Evolutionary conservation across 2,797 vertebrate species (phyloP).

Genomic region (Anas bernieri): DNA sequence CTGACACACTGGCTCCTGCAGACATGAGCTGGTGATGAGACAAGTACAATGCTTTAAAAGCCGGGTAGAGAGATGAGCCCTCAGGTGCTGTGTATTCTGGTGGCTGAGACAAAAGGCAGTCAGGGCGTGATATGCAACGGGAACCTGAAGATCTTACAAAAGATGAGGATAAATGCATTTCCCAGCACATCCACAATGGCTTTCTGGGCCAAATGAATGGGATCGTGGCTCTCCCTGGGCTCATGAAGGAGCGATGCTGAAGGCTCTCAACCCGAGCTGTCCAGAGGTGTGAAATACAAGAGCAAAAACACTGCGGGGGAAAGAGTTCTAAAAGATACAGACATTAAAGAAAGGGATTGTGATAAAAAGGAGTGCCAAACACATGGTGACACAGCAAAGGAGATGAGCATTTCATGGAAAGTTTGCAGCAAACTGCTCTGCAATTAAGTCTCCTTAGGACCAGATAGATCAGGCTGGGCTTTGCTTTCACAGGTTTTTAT

Average conservation of each 20-base stretch:
- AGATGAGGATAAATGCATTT: background rate
- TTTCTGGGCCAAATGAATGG: background rate
- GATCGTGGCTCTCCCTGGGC: background rate
- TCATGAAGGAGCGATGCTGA: background rate
- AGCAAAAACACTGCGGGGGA: background rate
- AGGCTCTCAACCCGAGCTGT: background rate
- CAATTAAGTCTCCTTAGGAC: background rate
- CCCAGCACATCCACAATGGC: background rate
- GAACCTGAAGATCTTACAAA: background rate
- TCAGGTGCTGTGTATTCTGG: background rate
- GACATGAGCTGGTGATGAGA: background rate
- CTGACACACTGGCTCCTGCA: background rate
- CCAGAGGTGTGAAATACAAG: background rate
- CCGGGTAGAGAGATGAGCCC: conserved; percentile 9
- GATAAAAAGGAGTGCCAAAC: conserved; percentile 6
- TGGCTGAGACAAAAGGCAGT: conserved; percentile 17
- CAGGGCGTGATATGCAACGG: background rate
- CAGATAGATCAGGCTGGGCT: background rate
- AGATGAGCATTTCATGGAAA: background rate
- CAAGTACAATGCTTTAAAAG: background rate
- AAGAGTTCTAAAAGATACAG: background rate
- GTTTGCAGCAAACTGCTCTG: background rate
- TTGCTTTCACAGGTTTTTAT: background rate
- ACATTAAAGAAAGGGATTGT: background rate
- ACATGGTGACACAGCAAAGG: background rate